Percentiles rank a stretch among this genome's conserved stretches.
Conservation (phyloP, 1,140 invertebrate genomes). For the Zaprionus gabonicus region DNA sequence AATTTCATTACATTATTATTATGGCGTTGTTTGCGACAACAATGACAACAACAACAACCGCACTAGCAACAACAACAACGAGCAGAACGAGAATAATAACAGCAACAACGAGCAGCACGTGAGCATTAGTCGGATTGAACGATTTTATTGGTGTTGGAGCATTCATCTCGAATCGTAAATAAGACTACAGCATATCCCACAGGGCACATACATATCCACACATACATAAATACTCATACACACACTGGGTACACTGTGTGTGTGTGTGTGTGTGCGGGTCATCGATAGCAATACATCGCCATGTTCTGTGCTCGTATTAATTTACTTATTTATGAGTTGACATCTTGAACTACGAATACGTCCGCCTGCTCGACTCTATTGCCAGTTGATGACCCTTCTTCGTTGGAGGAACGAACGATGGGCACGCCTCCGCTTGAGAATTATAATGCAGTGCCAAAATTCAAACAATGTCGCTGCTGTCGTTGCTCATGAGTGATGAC, state of each 20-base stretch:
- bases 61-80: constrained; percentile 11
- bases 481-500: constrained; percentile 46
- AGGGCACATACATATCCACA: neutral
- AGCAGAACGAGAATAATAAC: constrained; percentile 10
- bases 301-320: constrained; percentile 50
- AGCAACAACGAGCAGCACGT: constrained; percentile 18
- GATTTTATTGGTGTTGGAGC: constrained; percentile 64
- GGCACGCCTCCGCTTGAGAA: constrained; percentile 40
- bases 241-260: too few relatives aligned
- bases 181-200: constrained; percentile 68
- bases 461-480: constrained; percentile 64
- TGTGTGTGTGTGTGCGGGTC: neutral
- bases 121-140: constrained; percentile 57
- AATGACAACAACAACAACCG: constrained; percentile 22
- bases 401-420: too few relatives aligned
- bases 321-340: constrained; percentile 52
- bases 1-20: constrained; percentile 82
- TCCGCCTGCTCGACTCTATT: neutral
- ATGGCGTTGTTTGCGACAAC: constrained; percentile 79
- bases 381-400: neutral
- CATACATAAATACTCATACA: too few relatives aligned
- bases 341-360: constrained; percentile 40
- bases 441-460: constrained; percentile 71
- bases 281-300: constrained; percentile 5
- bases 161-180: constrained; percentile 62